Base-by-base conservation (phyloP, 1,140 invertebrate genomes). In the Drosophila rhopaloa region DNA sequence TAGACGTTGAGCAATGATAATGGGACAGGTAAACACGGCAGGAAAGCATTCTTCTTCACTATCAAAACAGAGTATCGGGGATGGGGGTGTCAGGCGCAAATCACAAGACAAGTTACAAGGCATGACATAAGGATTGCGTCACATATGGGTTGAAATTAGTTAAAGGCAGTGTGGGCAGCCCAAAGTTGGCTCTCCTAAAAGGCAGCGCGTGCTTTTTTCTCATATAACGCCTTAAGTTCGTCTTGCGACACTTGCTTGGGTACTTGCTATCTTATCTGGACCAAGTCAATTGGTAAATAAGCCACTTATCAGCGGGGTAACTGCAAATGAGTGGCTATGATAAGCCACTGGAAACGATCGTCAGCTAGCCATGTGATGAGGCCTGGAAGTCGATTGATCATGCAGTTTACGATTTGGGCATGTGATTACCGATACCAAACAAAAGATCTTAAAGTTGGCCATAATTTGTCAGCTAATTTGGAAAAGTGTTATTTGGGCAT, bases 221-320 rank as follows among this genome's bases (percentile, higher is more conserved):
- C 40, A 53, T 65, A 61, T 13, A 50, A 65, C 51, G 48, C 46
- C 41, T 8, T 11, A 40, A 40, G 32, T 59, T 59, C 27, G 37
- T 24, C 47, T 72, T 73, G 58, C 48, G 47, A 46, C 27, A 51
- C 16, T 44, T 11, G 32, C 47, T 46, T 44, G 7, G 29, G 16
- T 40, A 48, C 5, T 54, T 32, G 24, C 59, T 81, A 88, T 88
- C 84, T 88, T 81, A 88, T 88, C 81, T 46, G n/a, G 53, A 27
- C 58, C 80, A 60, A 84, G 67, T 79, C 61, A 76, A 88, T 89
- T 90, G 81, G 81, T 89, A 88, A 88, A 88, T 88, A 88, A 89
- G 77, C 58, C 60, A 81, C 68, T 83, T 88, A 88, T 89, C 84
- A 89, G 58, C 35, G n/a, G 38, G 61, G 53, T 68, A 56, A 58